Percentiles rank a stretch among this genome's conserved stretches.
Evolutionary conservation across 2,888 invertebrate species (phyloP).

Genomic region (Andrena bicolor): DNA sequence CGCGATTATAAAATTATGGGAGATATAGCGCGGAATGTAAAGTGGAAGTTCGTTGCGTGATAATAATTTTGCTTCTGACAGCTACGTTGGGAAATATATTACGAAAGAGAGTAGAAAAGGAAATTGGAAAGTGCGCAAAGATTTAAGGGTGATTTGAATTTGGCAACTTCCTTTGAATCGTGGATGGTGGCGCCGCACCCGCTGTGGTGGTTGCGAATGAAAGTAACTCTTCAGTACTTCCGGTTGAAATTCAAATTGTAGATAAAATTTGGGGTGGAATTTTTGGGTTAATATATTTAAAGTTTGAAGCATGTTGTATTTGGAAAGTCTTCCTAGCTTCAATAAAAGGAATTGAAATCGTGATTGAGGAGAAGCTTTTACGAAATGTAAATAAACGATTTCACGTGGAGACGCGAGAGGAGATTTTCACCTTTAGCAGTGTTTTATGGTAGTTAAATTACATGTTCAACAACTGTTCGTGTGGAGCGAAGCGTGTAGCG

Average conservation of each 20-base stretch:
- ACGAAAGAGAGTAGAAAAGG: neutral
- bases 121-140: neutral
- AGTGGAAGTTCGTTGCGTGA: no score
- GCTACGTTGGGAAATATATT: neutral
- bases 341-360: constrained; percentile 14
- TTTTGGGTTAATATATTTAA: no score
- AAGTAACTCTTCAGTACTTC: neutral
- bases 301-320: no score
- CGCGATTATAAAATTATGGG: neutral
- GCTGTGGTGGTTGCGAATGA: neutral
- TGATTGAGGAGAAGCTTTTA: neutral
- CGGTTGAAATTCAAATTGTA: neutral
- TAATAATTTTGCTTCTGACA: no score
- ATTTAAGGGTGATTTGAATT: neutral
- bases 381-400: constrained; percentile 5
- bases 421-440: constrained; percentile 23
- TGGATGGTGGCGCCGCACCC: neutral
- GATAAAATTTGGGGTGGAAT: no score
- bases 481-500: constrained; percentile 46
- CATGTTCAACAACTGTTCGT: constrained; percentile 26
- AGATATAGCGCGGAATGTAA: no score
- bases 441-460: constrained; percentile 37
- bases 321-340: neutral
- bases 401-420: neutral
- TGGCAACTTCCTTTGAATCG: neutral